Evolutionary conservation across 2,888 invertebrate species (phyloP).

Genomic region (Drosophila hawaiiensis): DNA sequence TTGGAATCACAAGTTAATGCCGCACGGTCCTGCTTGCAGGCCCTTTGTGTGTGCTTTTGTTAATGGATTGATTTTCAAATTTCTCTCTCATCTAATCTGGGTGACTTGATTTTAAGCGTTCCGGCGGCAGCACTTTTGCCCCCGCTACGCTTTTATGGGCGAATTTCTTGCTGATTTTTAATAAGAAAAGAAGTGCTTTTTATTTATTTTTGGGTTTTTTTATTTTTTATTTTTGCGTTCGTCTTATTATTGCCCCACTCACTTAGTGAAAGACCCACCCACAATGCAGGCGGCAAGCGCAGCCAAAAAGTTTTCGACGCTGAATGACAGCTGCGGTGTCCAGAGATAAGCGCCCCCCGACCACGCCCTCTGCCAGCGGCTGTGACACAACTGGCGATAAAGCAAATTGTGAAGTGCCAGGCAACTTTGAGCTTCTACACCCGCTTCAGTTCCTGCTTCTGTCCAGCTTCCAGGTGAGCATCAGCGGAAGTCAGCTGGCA

Average conservation of each 20-base stretch:
- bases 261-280: conserved; percentile 31
- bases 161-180: conserved; percentile 72
- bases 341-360: conserved; percentile 58
- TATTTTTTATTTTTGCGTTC: neutral
- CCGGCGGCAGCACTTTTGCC: conserved; percentile 31
- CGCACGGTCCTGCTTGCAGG: conserved; percentile 37
- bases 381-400: conserved; percentile 60
- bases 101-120: conserved; percentile 71
- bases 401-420: conserved; percentile 48
- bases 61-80: conserved; percentile 82
- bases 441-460: neutral
- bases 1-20: conserved; percentile 85
- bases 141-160: conserved; percentile 54
- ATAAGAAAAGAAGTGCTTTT: conserved; percentile 82
- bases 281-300: conserved; percentile 55
- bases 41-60: conserved; percentile 71
- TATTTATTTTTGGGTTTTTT: conserved; percentile 72
- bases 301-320: conserved; percentile 54
- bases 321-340: conserved; percentile 75
- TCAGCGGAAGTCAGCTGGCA: conserved; percentile 38
- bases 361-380: conserved; percentile 47
- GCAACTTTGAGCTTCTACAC: conserved; percentile 1
- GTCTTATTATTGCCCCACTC: conserved; percentile 48
- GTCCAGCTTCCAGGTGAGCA: conserved; percentile 50
- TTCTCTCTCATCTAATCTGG: conserved; percentile 74